Evolutionary conservation across 2,797 vertebrate species (phyloP).

Genomic region (Sarcoramphus papa): DNA sequence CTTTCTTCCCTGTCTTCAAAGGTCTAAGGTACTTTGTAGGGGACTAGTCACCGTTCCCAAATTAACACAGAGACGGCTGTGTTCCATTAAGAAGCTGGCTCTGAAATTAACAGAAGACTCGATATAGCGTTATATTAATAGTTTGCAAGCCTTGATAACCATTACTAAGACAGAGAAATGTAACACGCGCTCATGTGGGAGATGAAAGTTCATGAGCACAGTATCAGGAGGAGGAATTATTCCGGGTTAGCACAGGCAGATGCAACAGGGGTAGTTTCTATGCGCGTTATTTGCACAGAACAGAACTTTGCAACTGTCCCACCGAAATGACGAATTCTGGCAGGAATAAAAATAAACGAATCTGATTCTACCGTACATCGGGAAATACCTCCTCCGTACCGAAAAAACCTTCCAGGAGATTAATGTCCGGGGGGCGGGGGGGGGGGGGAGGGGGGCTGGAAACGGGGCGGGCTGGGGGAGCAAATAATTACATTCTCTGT

Average conservation of each 20-base stretch:
- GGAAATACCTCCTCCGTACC: background rate
- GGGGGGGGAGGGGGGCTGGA: background rate
- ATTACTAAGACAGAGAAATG: background rate
- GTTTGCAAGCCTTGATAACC: background rate
- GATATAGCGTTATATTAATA: background rate
- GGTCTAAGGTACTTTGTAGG: background rate
- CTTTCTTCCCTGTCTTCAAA: background rate
- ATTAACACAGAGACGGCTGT: background rate
- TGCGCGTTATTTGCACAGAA: background rate
- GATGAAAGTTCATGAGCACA: background rate
- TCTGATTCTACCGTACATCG: accelerated
- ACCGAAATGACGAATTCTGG: accelerated
- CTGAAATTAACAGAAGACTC: background rate
- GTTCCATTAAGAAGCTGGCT: background rate
- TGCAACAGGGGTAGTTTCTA: background rate
- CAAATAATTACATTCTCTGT: background rate
- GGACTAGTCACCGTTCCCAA: background rate
- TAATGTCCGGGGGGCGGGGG: accelerated
- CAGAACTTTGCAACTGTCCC: background rate
- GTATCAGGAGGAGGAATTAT: background rate
- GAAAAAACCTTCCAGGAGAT: background rate
- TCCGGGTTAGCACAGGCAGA: background rate
- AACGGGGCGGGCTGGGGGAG: accelerated
- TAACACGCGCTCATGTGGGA: accelerated
- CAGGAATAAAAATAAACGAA: background rate